Evolutionary conservation across 2,888 invertebrate genomes (phyloP).

Genomic region (Zygaena filipendulae): DNA sequence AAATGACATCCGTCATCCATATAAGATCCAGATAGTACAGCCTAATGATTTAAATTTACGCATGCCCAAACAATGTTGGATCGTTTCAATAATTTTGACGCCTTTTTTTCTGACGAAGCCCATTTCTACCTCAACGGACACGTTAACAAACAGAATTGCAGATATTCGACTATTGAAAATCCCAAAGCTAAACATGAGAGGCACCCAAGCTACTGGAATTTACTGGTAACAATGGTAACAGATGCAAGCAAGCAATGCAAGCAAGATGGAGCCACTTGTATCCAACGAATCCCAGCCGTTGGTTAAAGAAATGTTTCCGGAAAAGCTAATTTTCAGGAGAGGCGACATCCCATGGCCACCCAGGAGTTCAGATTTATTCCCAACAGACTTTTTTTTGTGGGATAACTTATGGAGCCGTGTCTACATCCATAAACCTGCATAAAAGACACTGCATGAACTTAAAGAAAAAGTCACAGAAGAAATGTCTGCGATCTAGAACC

Average conservation of each 20-base stretch:
- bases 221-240: conserved; percentile 13
- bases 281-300: conserved; percentile 13
- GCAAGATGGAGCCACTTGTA: too few species aligned
- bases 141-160: conserved; percentile 11
- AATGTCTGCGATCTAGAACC: too few species aligned
- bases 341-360: conserved; percentile 17
- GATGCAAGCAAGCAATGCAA: conserved; percentile 17
- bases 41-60: conserved; percentile 13
- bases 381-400: conserved; percentile 13
- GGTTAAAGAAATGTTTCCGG: conserved; percentile 14
- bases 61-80: conserved; percentile 16
- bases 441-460: conserved; percentile 11
- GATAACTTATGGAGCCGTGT: conserved; percentile 12
- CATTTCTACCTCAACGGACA: conserved; percentile 13
- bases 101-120: conserved; percentile 11
- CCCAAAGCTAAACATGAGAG: conserved; percentile 13
- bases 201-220: conserved; percentile 13
- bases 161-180: conserved; percentile 12
- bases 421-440: conserved; percentile 13
- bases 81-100: conserved; percentile 14
- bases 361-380: conserved; percentile 16
- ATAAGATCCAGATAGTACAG: conserved; percentile 14
- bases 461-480: too few species aligned
- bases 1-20: conserved; percentile 14
- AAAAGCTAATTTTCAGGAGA: conserved; percentile 14